Conservation (phyloP, 2,888 invertebrate species). For the Agrotis puta region DNA sequence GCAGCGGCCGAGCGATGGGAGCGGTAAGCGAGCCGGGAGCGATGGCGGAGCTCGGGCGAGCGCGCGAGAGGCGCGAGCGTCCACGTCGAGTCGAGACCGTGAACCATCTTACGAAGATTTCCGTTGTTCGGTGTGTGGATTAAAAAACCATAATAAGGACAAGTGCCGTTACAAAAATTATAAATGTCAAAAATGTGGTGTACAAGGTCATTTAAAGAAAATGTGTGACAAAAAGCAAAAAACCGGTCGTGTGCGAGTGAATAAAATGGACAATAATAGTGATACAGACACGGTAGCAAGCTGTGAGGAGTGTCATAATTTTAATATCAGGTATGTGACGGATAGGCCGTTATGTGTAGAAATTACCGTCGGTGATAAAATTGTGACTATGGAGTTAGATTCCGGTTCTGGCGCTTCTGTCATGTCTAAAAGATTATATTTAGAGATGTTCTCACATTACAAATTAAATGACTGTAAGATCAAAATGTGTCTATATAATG, state of each 20-base stretch:
- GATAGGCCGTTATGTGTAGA: background rate
- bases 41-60: background rate
- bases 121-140: slow-evolving; percentile 7
- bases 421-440: background rate
- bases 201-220: slow-evolving; percentile 1
- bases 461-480: slow-evolving; percentile 1
- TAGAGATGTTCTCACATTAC: background rate
- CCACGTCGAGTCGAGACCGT: background rate
- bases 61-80: background rate
- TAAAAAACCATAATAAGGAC: slow-evolving; percentile 4
- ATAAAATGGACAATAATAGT: too few relatives aligned
- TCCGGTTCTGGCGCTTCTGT: slow-evolving; percentile 6
- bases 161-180: slow-evolving; percentile 4
- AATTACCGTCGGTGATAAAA: background rate
- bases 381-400: slow-evolving; percentile 10
- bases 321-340: slow-evolving; percentile 6
- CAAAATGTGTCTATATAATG: slow-evolving; percentile 1
- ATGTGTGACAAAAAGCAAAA: slow-evolving; percentile 5
- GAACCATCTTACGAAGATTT: background rate
- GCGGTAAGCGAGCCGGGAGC: background rate
- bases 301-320: slow-evolving; percentile 9
- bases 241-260: too few relatives aligned
- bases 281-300: background rate
- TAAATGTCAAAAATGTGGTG: too few relatives aligned
- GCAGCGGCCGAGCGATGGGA: background rate